Evolutionary conservation across 2,888 invertebrate genomes (phyloP), one percentile per base, ranked within the genome.

Genomic region (Minunthozetes semirufus): DNA sequence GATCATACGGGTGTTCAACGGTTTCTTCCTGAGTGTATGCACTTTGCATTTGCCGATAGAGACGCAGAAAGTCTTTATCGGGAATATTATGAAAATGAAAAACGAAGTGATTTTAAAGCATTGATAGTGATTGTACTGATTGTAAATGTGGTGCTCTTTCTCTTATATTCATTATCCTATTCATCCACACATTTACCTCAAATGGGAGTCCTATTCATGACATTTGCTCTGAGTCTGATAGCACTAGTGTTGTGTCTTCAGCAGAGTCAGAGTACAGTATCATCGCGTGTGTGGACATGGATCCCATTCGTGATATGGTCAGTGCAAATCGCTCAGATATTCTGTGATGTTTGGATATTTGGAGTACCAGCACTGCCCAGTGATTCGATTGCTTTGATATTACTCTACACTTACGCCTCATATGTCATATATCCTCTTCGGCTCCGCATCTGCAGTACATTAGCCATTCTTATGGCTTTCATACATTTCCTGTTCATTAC

Each of bases 401-500:
- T 91, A 76, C 84, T 91, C 71, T 83, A 90, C 79, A 88, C 89
- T 80, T 91, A 90, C 81, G 84, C 90, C 71, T 87, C 89, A 71
- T 90, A 89, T 82, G 89, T 90, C 74, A 88, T 90, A 19, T 83
- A 91, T 79, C 91, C 91, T 0, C 83, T 91, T 76, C 85, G 89
- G 74, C 82, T 90, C 56, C 84, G 88, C 61, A 80, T 80, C 11
- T 78, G 80, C 53, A 73, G 80, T 42, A 70, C 72, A 22, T 75
- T 80, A 11, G 77, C 77, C 25, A 66, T 78, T 33, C 72, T 77
- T 5, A 78, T 77, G 76, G 78, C 79, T 19, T 72, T 77, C 27
- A 70, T 77, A n/a, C 78, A 79, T 38, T 71, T 77, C 59, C 46
- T 78, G 22, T 46, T 68, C 25, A 3, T 48, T 72, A 27, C n/a